Percentiles rank a stretch among this genome's conserved stretches.
Conservation (phyloP, 23 tunicate species). For the Botrylloides violaceus region DNA sequence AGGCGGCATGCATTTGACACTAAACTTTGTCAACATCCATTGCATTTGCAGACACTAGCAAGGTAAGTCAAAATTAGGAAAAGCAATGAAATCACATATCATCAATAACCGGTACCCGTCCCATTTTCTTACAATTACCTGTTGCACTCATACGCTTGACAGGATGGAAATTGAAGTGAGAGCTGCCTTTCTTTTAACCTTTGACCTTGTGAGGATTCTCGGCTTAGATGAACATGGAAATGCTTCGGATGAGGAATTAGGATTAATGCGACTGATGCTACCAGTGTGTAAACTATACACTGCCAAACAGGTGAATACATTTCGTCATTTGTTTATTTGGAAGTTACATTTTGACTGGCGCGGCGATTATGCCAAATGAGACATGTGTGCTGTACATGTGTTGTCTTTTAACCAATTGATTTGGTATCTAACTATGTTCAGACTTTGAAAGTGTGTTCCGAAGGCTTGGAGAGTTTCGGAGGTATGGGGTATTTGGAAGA, state of each 20-base stretch:
- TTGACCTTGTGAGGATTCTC: conserved; percentile 64
- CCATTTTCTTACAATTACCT: no score
- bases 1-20: conserved; percentile 66
- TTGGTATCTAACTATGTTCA: neutral
- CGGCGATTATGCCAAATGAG: neutral
- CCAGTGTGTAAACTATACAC: conserved; percentile 79
- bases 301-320: conserved; percentile 57
- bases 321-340: neutral
- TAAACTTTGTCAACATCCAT: conserved; percentile 35
- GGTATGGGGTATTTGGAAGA: conserved; percentile 97
- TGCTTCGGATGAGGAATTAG: conserved; percentile 23
- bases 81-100: no score
- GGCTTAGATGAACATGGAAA: conserved; percentile 44
- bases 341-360: no score
- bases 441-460: conserved; percentile 47
- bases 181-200: conserved; percentile 55
- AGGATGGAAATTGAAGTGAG: conserved; percentile 82
- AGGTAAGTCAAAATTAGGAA: conserved; percentile 17
- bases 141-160: neutral
- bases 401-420: neutral
- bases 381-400: neutral
- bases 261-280: conserved; percentile 55
- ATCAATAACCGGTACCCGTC: no score
- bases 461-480: conserved; percentile 91
- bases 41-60: conserved; percentile 86